Conservation (phyloP, 1,140 invertebrate genomes). For the Aphidius ervi region DNA sequence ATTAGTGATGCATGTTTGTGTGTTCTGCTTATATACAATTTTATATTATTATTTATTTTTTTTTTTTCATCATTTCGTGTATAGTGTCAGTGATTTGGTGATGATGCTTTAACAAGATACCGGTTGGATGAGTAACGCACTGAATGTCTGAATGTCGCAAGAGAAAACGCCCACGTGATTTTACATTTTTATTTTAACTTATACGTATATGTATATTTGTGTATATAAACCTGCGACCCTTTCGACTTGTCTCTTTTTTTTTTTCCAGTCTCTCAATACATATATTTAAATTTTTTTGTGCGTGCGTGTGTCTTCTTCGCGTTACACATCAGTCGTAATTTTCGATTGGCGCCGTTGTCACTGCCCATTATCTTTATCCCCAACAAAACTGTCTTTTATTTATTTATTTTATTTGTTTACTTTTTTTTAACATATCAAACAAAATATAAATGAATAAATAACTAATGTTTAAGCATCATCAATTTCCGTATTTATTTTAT, state of each 20-base stretch:
- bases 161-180: conserved; percentile 10
- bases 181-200: conserved; percentile 1
- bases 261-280: not conserved
- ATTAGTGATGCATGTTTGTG: too few species aligned
- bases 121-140: conserved; percentile 3
- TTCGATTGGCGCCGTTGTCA: conserved; percentile 13
- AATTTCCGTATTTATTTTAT: not conserved
- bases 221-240: not conserved
- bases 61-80: too few species aligned
- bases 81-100: too few species aligned
- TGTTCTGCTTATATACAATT: too few species aligned
- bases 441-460: not conserved
- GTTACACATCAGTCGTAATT: not conserved
- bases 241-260: not conserved
- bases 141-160: conserved; percentile 11
- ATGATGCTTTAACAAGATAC: conserved; percentile 1
- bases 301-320: not conserved
- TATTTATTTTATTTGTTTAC: conserved; percentile 12
- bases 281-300: not conserved
- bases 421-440: conserved; percentile 2
- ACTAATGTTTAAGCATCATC: not conserved
- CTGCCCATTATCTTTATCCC: conserved; percentile 2
- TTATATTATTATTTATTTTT: too few species aligned
- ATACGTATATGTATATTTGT: conserved; percentile 5
- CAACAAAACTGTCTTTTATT: not conserved